Percentiles rank a stretch among this genome's conserved stretches.
These are phyloP conservation scores for Blastomussa wellsi DNA, from an alignment of 92 coral and sea anemone species.

Conservation along the genomic window DNA sequence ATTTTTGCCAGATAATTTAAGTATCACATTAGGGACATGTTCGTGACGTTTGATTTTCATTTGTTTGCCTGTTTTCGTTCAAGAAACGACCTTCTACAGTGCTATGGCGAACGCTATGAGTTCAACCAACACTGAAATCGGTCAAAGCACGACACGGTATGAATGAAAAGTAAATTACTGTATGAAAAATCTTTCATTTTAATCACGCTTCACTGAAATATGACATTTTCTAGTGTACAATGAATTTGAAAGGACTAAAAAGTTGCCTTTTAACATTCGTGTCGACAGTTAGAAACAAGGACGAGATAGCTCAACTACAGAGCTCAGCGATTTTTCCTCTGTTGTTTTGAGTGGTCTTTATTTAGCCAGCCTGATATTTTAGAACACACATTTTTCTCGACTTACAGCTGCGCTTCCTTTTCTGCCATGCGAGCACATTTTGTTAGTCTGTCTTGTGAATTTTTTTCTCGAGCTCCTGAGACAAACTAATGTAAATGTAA, in stretches of 20 bases:
- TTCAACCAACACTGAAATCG: background rate
- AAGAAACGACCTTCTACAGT: slow-evolving; percentile 4
- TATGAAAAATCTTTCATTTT: too few species aligned
- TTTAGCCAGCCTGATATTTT: background rate
- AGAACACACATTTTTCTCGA: slow-evolving; percentile 7
- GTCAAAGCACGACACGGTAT: slow-evolving; percentile 1
- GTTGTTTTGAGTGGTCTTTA: slow-evolving; percentile 8
- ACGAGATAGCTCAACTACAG: slow-evolving; percentile 1
- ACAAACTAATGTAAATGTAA: too few species aligned
- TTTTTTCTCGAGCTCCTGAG: slow-evolving; percentile 1
- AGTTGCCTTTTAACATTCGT: background rate
- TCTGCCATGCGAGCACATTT: slow-evolving; percentile 4
- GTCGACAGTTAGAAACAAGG: background rate
- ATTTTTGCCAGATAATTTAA: slow-evolving; percentile 10
- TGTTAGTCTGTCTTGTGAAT: too few species aligned
- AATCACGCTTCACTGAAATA: slow-evolving; percentile 10
- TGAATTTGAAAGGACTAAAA: slow-evolving; percentile 17
- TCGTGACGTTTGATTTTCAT: background rate
- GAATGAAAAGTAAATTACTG: too few species aligned
- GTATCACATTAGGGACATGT: too few species aligned
- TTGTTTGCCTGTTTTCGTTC: slow-evolving; percentile 8
- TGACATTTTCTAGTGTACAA: slow-evolving; percentile 20
- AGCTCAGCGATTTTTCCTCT: background rate
- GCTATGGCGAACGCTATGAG: background rate
- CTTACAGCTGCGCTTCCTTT: slow-evolving; percentile 2